phyloP scores from a whole-genome alignment of 1,140 invertebrate species.

The Drosophila gunungcola region DNA sequence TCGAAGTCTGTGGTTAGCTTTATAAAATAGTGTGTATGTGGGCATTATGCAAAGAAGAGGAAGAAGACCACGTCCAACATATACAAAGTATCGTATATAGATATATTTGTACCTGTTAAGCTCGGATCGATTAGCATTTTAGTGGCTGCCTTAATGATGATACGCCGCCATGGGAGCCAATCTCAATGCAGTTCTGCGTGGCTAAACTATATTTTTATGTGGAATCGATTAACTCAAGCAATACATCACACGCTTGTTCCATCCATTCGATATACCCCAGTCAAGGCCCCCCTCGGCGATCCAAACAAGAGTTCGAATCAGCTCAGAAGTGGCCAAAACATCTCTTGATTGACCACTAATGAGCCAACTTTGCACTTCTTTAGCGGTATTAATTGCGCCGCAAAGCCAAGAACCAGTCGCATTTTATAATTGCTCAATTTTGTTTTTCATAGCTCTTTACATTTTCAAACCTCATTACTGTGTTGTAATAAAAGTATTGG shows the following conservation, averaged over 20 bases:
- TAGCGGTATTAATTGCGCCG: conserved; percentile 16
- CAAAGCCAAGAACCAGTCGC: conserved; percentile 12
- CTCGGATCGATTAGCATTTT: conserved; percentile 69
- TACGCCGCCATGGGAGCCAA: conserved; percentile 34
- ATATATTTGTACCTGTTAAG: conserved; percentile 48
- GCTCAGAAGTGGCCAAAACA: conserved; percentile 27
- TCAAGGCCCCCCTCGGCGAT: conserved; percentile 41
- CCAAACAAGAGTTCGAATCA: conserved; percentile 27
- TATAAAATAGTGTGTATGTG: conserved; percentile 18
- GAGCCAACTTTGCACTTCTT: conserved; percentile 37
- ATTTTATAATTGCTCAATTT: conserved; percentile 38
- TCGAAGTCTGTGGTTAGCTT: conserved; percentile 22
- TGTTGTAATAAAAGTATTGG: background rate
- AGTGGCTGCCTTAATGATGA: conserved; percentile 69
- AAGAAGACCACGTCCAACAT: conserved; percentile 42
- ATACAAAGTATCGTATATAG: conserved; percentile 15
- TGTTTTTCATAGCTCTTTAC: conserved; percentile 16
- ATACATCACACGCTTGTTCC: conserved; percentile 59
- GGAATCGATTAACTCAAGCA: conserved; percentile 50
- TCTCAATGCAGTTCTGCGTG: conserved; percentile 52
- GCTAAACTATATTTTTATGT: conserved; percentile 58
- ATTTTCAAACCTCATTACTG: background rate
- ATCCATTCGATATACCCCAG: conserved; percentile 46
- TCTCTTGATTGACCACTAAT: conserved; percentile 36
- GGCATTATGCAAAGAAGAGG: conserved; percentile 77